Base-by-base conservation (phyloP, 2,113 vertebrate genomes). In the Leucoraja erinaceus region DNA sequence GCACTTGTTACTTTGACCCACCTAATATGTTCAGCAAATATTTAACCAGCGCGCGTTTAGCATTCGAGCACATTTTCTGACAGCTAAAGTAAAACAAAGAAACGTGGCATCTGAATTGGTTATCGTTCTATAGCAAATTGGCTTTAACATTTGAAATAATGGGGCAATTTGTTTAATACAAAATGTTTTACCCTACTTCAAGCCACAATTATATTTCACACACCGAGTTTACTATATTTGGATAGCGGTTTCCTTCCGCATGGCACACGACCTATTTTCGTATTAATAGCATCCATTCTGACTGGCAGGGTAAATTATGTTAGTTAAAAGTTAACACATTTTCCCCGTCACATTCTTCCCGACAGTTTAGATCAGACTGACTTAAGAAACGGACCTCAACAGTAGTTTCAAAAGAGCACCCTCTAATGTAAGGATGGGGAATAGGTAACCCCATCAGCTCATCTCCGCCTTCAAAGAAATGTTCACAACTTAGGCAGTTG, bases 381-480 rank as follows among this genome's bases (percentile, higher is more conserved):
- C 54, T 12, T 5, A 61, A 61, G 31, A 59, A 33, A 68, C 8
- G 4, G 4, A 68, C 86, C 63, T 68, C 63, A 10, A 14, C 66
- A 70, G n/a, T 9, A 70, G 20, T 11, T 68, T 90, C 86, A 90
- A 38, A 38, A 68, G 86, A 90, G 86, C 86, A 90, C 86, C 86
- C 63, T 90, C 88, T 90, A 70, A 63, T 90, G 88, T 20, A 90
- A 10, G 16, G 33, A 10, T 90, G 88, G 31, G 88, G 88, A 33
- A 56, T 83, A 7, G 54, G 31, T 38, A 56, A 54, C 47, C 11
- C 3, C 6, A 4, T 18, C 16, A 70, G n/a, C 20, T 61, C 11
- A 31, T 16, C 1, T 31, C 0, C 63, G 18, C 88, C 20, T 16
- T 22, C 18, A 3, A 16, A 90, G 16, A 18, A 18, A 72, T 12